Percentiles rank a stretch among this genome's conserved stretches.
These are phyloP conservation scores for Nebria ingens DNA, from an alignment of 1,140 invertebrate genomes.

Conservation along the genomic window DNA sequence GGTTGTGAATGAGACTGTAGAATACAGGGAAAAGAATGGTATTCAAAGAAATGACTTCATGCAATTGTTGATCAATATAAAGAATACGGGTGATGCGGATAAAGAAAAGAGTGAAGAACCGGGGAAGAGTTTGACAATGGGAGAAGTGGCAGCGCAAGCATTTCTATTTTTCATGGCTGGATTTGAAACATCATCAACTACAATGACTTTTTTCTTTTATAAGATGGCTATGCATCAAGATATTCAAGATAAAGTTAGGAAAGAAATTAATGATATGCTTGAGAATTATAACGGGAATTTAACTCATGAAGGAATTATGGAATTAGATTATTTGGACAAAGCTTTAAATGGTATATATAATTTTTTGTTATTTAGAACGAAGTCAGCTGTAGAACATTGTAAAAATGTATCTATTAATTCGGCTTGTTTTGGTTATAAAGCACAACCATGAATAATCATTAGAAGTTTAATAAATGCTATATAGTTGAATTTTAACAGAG, in stretches of 20 bases:
- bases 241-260: conserved; percentile 43
- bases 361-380: too few relatives aligned
- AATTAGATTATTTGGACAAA: conserved; percentile 43
- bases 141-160: conserved; percentile 32
- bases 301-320: conserved; percentile 43
- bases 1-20: background rate
- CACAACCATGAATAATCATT: too few relatives aligned
- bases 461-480: background rate
- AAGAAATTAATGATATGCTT: conserved; percentile 43
- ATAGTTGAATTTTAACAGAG: conserved; percentile 23
- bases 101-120: too few relatives aligned
- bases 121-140: too few relatives aligned
- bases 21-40: background rate
- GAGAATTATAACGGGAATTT: conserved; percentile 35
- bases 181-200: conserved; percentile 52
- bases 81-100: too few relatives aligned
- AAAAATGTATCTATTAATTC: background rate
- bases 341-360: conserved; percentile 36
- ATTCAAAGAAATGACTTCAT: background rate
- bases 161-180: conserved; percentile 44
- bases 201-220: conserved; percentile 43
- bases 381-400: too few relatives aligned
- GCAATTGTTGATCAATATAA: too few relatives aligned
- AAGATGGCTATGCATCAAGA: conserved; percentile 48
- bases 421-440: background rate